Evolutionary conservation across 1,140 invertebrate genomes (phyloP), one percentile per base, ranked within the genome.

Genomic region (Bombyx mori): DNA sequence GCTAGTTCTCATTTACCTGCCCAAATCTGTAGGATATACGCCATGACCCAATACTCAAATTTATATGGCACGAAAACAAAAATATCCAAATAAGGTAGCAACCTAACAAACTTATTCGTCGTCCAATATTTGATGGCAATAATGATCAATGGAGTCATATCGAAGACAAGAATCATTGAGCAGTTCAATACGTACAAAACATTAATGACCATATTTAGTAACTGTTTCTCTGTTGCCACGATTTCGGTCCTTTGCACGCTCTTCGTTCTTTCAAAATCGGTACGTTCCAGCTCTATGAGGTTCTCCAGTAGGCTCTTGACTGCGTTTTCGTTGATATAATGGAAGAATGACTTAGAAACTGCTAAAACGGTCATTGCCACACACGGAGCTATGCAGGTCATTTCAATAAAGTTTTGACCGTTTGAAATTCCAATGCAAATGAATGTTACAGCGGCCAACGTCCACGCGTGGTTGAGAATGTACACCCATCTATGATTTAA

Each of bases 41-140:
- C 52, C n/a, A 65, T 52, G 1, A 63, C 68, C 58, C 60, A 73
- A 52, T 54, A 49, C 35, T 44, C 61, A 6, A 62, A 22, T 26
- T 66, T 53, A 35, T 56, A 69, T 7, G 65, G 50, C 57, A 73
- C 56, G 10, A 75, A 75, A 10, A 69, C 68, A 61, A 73, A 75
- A 9, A 60, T 12, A 45, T 64, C 47, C 0, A 65, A 22, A 22
- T 65, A 64, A 1, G 70, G 70, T 1, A 70, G n/a, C 7, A 66
- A 26, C 1, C 66, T 44, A 7, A 64, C 61, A 0, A 68, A 4
- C 51, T 65, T 60, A 22, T 45, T 57, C 2, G 48, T 66, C 18
- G 50, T 54, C 7, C 45, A 57, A 56, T 71, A 71, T 26, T 73
- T 66, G 2, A 66, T 35, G 5, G 52, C 12, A 46, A 71, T 65